A percentile compares a stretch with the other conserved stretches of the same genome.
Evolutionary conservation across 2,797 vertebrate species (phyloP).

Genomic region (Thaleichthys pacificus): DNA sequence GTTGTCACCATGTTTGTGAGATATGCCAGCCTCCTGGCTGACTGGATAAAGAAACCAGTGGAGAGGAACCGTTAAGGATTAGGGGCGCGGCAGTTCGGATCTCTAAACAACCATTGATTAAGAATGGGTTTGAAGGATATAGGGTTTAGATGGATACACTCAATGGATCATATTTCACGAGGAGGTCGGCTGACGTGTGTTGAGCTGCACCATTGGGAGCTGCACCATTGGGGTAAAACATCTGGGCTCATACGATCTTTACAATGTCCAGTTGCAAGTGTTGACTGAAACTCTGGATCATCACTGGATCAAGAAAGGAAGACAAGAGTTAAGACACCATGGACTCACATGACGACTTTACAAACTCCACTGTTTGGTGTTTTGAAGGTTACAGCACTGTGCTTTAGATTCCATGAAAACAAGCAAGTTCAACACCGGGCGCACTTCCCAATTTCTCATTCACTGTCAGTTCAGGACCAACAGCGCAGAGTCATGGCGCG

Average conservation of each 20-base stretch:
- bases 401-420: no score
- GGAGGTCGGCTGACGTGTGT: conserved; percentile 22
- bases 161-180: neutral
- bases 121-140: neutral
- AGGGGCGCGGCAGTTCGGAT: neutral
- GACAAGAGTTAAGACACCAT: no score
- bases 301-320: no score
- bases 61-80: neutral
- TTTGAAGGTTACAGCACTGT: no score
- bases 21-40: conserved; percentile 17
- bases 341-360: no score
- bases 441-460: no score
- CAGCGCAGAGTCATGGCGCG: neutral
- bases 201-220: conserved; percentile 11
- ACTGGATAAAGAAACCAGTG: neutral
- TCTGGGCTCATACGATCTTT: no score
- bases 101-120: neutral
- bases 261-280: no score
- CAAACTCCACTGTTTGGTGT: no score
- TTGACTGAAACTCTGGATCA: no score
- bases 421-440: no score
- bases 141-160: neutral
- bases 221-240: conserved; percentile 3
- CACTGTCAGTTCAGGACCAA: no score
- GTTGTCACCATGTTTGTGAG: conserved; percentile 38